Percentiles rank a stretch among this genome's conserved stretches.
Evolutionary conservation across 2,797 vertebrate genomes (phyloP).

Genomic region (Sebastes miniatus): DNA sequence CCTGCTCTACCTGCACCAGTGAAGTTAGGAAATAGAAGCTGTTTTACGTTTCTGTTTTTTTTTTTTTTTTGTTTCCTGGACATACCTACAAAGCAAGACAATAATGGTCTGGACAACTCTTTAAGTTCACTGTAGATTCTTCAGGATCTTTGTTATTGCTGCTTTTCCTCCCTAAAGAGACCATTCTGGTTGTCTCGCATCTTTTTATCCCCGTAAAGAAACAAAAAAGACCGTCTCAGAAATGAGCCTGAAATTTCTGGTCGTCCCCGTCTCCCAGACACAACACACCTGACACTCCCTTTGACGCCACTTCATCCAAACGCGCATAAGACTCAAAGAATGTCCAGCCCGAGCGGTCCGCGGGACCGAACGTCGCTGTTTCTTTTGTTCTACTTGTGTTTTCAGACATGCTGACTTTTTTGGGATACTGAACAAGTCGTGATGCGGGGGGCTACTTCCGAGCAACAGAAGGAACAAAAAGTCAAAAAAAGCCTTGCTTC

Average conservation of each 20-base stretch:
- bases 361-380: not conserved
- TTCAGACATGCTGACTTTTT: not conserved
- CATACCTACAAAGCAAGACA: slow-evolving; percentile 8
- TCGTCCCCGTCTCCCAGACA: not conserved
- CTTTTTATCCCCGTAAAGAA: slow-evolving; percentile 4
- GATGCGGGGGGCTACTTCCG: not conserved
- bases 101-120: slow-evolving; percentile 1
- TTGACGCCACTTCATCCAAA: slow-evolving; percentile 8
- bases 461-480: not conserved
- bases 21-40: slow-evolving; percentile 9
- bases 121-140: slow-evolving; percentile 27
- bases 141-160: slow-evolving; percentile 25
- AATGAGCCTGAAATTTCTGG: not conserved
- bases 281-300: not conserved
- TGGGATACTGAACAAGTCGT: not conserved
- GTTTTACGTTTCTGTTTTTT: slow-evolving; percentile 1
- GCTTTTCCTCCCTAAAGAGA: not conserved
- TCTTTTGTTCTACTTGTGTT: not conserved
- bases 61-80: not conserved
- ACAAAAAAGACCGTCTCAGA: not conserved
- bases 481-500: not conserved
- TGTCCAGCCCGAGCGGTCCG: slow-evolving; percentile 9
- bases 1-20: not conserved
- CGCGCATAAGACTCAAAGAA: slow-evolving; percentile 35
- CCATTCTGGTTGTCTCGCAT: not conserved